Base-by-base conservation (phyloP, 2,113 vertebrate species). In the Corythaeola cristata region DNA sequence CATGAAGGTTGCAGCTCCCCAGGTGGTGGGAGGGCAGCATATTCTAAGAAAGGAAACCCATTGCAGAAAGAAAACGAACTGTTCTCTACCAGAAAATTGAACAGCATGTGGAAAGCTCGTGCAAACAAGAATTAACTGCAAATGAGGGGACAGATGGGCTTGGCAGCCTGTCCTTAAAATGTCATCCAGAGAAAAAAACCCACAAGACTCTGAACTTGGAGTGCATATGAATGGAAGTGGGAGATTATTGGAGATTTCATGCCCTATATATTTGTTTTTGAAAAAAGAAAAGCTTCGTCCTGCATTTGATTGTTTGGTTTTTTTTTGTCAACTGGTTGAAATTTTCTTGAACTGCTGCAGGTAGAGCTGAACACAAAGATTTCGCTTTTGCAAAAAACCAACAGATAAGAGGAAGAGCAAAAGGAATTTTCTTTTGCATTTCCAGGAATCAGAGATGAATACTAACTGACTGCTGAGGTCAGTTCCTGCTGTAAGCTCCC, bases 91-190 rank as follows among this genome's bases (percentile, higher is more conserved):
- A 89, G 74, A 96, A 96, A 85, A 94, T 63, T 83, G 85, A 94
- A 96, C 89, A 94, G 84, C 91, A 86, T 89, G 91, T 92, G 64
- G 63, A 91, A 88, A 94, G 37, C 88, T 96, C 88, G 66, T 73
- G 88, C 72, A 95, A 94, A 87, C 49, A 95, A 84, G 71, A 95
- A 93, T 94, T 91, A 95, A 86, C 81, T 91, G 85, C 73, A 91
- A 96, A 89, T 73, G 69, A 66, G 75, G 67, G 71, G 71, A 93
- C 96, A 97, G 94, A 96, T 96, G 94, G 91, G 45, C 80, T 94
- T 96, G 72, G 86, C 93, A 95, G 67, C 74, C 52, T 94, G 77
- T 96, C 76, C 85, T 79, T 92, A 76, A 93, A 94, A 95, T 88
- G 50, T 74, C 75, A 92, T 76, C 53, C 53, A 79, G 64, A 84